Evolutionary conservation across 2,888 invertebrate genomes (phyloP), one percentile per base, ranked within the genome.

Genomic region (Drosophila infuscata): DNA sequence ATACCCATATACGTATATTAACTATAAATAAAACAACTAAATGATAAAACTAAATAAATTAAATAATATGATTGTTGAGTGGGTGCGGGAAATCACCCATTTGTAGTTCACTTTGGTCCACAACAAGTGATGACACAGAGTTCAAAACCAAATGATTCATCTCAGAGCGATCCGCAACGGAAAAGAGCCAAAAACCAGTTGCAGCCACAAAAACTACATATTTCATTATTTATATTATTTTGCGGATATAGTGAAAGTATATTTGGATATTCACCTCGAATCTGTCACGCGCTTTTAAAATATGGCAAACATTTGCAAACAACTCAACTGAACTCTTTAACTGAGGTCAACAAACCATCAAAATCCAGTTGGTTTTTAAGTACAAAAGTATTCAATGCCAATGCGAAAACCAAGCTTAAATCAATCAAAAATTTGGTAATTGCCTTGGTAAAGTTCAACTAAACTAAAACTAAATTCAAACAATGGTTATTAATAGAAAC

Each of bases 1-100:
- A 15, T 25, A 25, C 46, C 46, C 15, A 46, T 70, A 81, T 87
- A 87, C 83, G 75, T 74, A 65, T 63, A 53, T 59, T 69, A 81
- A 72, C 56, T 63, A 81, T 74, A 79, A 83, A 88, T 88, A 83
- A 87, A 83, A 52, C 62, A 75, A 82, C 74, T 83, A 74, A 84
- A 84, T 87, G 79, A 76, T 82, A 72, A 63, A 53, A 51, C 15
- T 48, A 36, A 43, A 15, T 29, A 63, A 53, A 51, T 11, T 48
- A 36, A 43, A 15, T 32, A 30, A 2, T 3, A 35, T 32, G 12
- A 25, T 4, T 36, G 3, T n/a, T 36, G 35, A 32, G 29, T 48
- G 25, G 25, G 33, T 11, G 4, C 6, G 46, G 30, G 20, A 48
- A 67, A 63, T 35, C 66, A 17, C 35, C 46, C 73, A 78, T 79